These are phyloP conservation scores for Dolichomitus sp. DNA, from an alignment of 2,888 invertebrate genomes.

Conservation along the genomic window DNA sequence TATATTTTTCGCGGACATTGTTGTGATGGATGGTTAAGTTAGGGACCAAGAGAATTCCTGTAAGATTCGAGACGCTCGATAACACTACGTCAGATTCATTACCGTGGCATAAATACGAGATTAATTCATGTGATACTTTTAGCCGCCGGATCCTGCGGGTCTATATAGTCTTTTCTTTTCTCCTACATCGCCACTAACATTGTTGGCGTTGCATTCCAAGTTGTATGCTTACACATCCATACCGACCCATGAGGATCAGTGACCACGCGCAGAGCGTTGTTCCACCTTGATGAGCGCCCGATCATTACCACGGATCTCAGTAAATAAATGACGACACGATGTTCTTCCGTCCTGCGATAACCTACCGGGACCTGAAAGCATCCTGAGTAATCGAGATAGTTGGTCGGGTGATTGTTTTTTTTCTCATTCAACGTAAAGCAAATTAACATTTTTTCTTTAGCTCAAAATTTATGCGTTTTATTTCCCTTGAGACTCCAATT, in stretches of 20 bases:
- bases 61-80: conserved; percentile 69
- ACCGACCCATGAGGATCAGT: neutral
- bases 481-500: too few species aligned
- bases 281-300: conserved; percentile 27
- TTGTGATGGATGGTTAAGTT: neutral
- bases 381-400: conserved; percentile 26
- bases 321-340: conserved; percentile 38
- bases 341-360: conserved; percentile 18
- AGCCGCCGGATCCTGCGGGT: conserved; percentile 71
- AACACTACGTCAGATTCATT: conserved; percentile 73
- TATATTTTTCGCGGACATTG: neutral
- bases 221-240: neutral
- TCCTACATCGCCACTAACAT: neutral
- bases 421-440: too few species aligned
- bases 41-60: conserved; percentile 68
- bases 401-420: neutral
- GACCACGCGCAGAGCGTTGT: conserved; percentile 23
- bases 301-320: conserved; percentile 38
- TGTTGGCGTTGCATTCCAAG: neutral
- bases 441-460: too few species aligned
- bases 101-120: conserved; percentile 77
- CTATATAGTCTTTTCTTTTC: conserved; percentile 67
- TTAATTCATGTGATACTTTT: conserved; percentile 79
- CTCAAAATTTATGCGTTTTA: too few species aligned
- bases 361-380: neutral